These are phyloP conservation scores for Notodonta ziczac DNA, from an alignment of 2,888 invertebrate genomes.

Conservation along the genomic window DNA sequence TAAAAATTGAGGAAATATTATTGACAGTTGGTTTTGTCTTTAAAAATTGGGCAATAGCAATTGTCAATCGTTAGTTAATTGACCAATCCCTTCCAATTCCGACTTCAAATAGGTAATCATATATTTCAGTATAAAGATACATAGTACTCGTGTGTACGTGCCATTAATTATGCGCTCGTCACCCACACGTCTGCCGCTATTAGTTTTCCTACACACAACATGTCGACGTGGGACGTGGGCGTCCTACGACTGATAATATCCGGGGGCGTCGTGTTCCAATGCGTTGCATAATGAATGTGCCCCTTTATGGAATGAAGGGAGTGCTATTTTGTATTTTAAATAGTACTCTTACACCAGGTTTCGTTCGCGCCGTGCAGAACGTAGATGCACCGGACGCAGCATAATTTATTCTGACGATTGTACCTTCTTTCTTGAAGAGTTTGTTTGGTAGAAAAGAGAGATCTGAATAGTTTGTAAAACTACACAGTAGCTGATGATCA, in stretches of 20 bases:
- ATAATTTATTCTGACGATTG: no score
- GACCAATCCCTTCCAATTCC: not conserved
- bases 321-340: constrained; percentile 13
- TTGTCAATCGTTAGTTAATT: no score
- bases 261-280: constrained; percentile 34
- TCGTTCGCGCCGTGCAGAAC: no score
- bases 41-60: no score
- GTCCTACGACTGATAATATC: constrained; percentile 40
- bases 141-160: not conserved
- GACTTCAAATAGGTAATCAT: not conserved
- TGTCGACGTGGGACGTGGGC: constrained; percentile 11
- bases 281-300: constrained; percentile 48
- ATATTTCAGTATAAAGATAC: no score
- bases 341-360: no score
- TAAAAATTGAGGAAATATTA: no score
- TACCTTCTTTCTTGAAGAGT: no score
- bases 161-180: constrained; percentile 5
- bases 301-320: constrained; percentile 32
- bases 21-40: no score
- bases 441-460: no score
- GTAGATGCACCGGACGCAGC: no score
- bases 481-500: not conserved
- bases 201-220: constrained; percentile 9
- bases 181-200: constrained; percentile 1
- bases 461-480: no score